These are phyloP conservation scores for Agonopterix subpropinquella DNA, from an alignment of 2,888 invertebrate species.

Conservation along the genomic window DNA sequence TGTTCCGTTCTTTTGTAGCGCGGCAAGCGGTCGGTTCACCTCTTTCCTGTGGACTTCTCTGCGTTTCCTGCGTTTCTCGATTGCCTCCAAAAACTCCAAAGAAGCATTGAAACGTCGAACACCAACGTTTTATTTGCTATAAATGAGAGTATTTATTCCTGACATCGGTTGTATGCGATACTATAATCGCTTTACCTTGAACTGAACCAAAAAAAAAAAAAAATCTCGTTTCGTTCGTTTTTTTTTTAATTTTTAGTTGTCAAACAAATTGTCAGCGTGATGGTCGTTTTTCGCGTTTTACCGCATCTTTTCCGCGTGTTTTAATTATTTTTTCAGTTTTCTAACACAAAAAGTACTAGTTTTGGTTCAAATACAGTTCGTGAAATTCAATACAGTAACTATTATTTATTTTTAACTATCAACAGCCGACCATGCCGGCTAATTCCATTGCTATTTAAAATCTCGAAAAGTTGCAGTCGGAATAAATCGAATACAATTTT, in stretches of 20 bases:
- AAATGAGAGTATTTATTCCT: no score
- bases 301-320: conserved; percentile 17
- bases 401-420: neutral
- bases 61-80: no score
- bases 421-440: neutral
- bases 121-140: no score
- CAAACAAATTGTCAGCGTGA: conserved; percentile 12
- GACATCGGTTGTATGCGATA: no score
- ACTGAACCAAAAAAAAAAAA: no score
- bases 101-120: no score
- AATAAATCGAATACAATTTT: neutral
- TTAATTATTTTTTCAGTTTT: conserved; percentile 16
- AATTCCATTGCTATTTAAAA: neutral
- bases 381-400: neutral
- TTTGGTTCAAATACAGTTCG: neutral
- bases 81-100: no score
- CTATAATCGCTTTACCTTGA: no score
- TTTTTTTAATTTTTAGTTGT: conserved; percentile 10
- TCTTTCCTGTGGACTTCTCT: no score
- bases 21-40: no score
- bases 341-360: conserved; percentile 11
- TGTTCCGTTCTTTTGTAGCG: no score
- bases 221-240: no score
- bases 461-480: neutral
- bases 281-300: conserved; percentile 11